These are phyloP conservation scores for Drosophila nr. fundita DNA, from an alignment of 2,888 invertebrate genomes.

Conservation along the genomic window DNA sequence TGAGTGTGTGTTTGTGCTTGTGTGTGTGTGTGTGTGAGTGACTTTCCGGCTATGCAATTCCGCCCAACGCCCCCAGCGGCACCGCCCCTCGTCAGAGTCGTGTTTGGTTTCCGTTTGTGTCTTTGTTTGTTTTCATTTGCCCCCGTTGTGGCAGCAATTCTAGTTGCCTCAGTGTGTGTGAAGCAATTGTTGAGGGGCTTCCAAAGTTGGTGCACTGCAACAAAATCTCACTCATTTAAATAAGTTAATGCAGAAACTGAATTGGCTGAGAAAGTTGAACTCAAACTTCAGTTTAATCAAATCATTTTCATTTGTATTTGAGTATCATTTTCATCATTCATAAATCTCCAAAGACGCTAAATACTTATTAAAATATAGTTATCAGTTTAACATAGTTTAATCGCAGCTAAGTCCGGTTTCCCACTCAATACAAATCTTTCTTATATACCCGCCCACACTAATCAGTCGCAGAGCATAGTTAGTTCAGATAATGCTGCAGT, in stretches of 20 bases:
- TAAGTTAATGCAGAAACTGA: background rate
- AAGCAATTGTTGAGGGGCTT: slow-evolving; percentile 35
- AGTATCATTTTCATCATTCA: background rate
- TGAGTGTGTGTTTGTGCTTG: background rate
- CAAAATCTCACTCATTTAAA: slow-evolving; percentile 12
- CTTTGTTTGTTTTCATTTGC: slow-evolving; percentile 49
- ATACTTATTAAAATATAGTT: background rate
- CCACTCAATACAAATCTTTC: background rate
- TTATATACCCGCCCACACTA: slow-evolving; percentile 26
- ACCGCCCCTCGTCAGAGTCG: slow-evolving; percentile 18
- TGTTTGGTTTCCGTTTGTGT: slow-evolving; percentile 53
- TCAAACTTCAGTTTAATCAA: background rate
- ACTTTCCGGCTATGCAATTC: slow-evolving; percentile 50
- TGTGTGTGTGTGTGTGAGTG: slow-evolving; percentile 20
- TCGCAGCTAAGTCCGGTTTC: background rate
- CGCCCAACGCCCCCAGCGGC: slow-evolving; percentile 29
- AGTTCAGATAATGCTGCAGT: slow-evolving; percentile 8
- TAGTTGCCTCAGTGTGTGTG: slow-evolving; percentile 26
- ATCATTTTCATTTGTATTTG: background rate
- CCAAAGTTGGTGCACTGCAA: slow-evolving; percentile 40
- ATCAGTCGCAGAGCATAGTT: background rate
- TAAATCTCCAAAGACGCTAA: background rate
- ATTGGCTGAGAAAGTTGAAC: background rate
- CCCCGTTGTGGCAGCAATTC: slow-evolving; percentile 42
- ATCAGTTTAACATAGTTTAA: background rate